Evolutionary conservation across 2,888 invertebrate genomes (phyloP).

Genomic region (Lamproptera curius): DNA sequence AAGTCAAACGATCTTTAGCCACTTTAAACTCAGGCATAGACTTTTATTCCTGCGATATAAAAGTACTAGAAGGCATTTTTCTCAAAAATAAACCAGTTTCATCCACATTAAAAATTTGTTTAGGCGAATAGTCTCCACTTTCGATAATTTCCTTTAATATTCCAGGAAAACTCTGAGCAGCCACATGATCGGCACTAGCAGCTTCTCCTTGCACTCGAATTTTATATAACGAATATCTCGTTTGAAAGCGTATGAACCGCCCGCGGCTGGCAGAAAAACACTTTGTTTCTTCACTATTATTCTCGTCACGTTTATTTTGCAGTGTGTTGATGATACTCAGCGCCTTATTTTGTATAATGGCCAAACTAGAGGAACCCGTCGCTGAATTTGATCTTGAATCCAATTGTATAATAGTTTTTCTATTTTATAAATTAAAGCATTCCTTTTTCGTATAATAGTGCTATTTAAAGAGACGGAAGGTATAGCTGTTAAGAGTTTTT

Average conservation of each 20-base stretch:
- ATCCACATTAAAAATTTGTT: conserved; percentile 20
- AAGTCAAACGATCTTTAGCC: conserved; percentile 32
- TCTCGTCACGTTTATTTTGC: conserved; percentile 25
- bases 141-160: conserved; percentile 22
- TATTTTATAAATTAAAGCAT: conserved; percentile 24
- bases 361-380: conserved; percentile 22
- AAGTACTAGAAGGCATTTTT: conserved; percentile 20
- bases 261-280: conserved; percentile 23
- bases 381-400: conserved; percentile 23
- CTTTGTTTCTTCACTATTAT: conserved; percentile 22
- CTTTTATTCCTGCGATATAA: conserved; percentile 18
- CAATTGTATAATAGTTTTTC: conserved; percentile 24
- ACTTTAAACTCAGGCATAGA: conserved; percentile 23
- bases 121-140: conserved; percentile 17
- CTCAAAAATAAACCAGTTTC: conserved; percentile 22
- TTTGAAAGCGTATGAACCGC: conserved; percentile 23
- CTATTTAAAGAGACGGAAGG: conserved; percentile 23
- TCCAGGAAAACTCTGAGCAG: conserved; percentile 22
- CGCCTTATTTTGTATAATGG: conserved; percentile 24
- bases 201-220: conserved; percentile 27
- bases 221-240: conserved; percentile 26
- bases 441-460: conserved; percentile 21
- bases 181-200: too few species aligned
- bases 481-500: conserved; percentile 23
- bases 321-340: conserved; percentile 25